A percentile compares a stretch with the other conserved stretches of the same genome.
Conservation (phyloP, 2,113 vertebrate genomes). For the Calyptommatus sinebrachiatus region DNA sequence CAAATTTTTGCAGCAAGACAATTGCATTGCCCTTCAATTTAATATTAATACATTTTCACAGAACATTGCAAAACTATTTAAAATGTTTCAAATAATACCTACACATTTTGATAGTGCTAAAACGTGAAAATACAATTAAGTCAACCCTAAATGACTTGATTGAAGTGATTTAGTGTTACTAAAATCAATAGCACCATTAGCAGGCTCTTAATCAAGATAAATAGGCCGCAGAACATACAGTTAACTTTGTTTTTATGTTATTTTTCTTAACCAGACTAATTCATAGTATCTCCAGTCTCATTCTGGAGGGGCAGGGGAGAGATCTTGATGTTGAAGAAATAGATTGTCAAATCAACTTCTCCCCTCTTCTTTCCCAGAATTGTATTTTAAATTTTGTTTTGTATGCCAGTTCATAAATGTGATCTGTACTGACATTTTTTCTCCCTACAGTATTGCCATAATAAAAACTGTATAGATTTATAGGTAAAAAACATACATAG, state of each 20-base stretch:
- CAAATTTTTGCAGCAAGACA: background rate
- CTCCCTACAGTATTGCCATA: background rate
- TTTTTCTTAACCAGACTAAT: background rate
- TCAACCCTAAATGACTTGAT: background rate
- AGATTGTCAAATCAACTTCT: background rate
- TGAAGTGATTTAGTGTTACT: background rate
- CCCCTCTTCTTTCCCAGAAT: background rate
- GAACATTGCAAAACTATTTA: background rate
- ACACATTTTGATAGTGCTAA: background rate
- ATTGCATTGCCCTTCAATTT: background rate
- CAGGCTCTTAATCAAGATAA: slow-evolving; percentile 8
- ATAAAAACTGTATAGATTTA: background rate
- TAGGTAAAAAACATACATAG: background rate
- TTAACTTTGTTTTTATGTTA: background rate
- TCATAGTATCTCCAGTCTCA: background rate
- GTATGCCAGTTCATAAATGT: background rate
- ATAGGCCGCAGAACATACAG: background rate
- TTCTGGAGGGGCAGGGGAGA: background rate
- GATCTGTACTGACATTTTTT: background rate
- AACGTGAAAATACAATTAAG: background rate
- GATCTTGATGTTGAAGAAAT: background rate
- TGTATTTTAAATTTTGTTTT: background rate
- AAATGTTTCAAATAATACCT: background rate
- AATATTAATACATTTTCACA: background rate
- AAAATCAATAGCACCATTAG: background rate